Evolutionary conservation across 1,140 invertebrate species (phyloP), one percentile per base, ranked within the genome.

Genomic region (Elysia chlorotica): DNA sequence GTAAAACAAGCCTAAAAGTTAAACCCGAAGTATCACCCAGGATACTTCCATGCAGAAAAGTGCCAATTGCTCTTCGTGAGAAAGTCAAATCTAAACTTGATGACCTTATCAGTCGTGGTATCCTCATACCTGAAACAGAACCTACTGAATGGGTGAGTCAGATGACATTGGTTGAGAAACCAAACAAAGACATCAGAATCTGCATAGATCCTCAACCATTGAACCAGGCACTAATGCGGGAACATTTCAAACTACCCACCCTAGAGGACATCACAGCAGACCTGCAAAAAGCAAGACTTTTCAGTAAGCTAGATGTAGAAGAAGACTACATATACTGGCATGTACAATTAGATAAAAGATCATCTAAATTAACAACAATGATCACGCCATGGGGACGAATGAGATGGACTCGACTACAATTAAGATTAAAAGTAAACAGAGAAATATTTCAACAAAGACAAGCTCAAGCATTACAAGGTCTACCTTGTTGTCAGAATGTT

Each of bases 291-390:
- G 76, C 77, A 1, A 75, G 76, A 36, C 53, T 82, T 3, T 79
- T 82, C 67, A 72, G 65, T 19, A 78, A 77, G 68, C 36, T 81
- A 19, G 77, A 82, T 56, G 61, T 76, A 5, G 68, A 73, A 53
- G 63, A 77, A 30, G 82, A 71, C 37, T 75, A 77, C 25, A 54
- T 31, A 35, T 83, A 73, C 61, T 77, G 74, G 54, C 76, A 78
- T 25, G 38, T 90, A 74, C 23, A 35, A 36, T 61, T 81, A 21
- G 78, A 82, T 66, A 62, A 81, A 23, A 41, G 65, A 19, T 81
- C 76, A 21, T 77, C 75, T 68, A 35, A 70, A 30, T 41, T 83
- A n/a, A 81, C 79, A 19, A 81, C 65, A n/a, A 48, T 48, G 41
- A 48, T 48, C 41, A 48, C 41, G n/a, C 41, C 41, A 48, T 48